These are phyloP conservation scores for Piliocolobus tephrosceles DNA, from an alignment of 2,113 vertebrate species.

Conservation along the genomic window DNA sequence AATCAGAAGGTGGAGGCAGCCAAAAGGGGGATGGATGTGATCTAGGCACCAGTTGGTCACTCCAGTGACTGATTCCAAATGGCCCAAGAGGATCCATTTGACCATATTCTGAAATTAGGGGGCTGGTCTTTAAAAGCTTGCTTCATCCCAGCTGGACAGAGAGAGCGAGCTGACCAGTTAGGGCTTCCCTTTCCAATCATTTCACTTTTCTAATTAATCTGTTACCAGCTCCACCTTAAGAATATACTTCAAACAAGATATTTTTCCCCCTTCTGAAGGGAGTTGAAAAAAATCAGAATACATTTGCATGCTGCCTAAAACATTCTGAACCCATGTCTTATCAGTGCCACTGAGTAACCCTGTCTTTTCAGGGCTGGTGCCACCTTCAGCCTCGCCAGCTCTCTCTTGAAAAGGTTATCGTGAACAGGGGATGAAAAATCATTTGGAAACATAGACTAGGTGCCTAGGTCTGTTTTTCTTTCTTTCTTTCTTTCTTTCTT, in stretches of 20 bases:
- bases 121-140: neutral
- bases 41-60: accelerated
- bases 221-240: neutral
- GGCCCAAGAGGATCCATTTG: too few species aligned
- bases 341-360: neutral
- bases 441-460: neutral
- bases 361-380: neutral
- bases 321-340: neutral
- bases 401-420: constrained; percentile 45
- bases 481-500: too few species aligned
- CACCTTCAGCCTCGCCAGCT: neutral
- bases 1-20: neutral
- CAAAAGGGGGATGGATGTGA: neutral
- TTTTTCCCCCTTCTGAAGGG: neutral
- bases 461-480: neutral
- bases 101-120: neutral
- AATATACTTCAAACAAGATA: constrained; percentile 19
- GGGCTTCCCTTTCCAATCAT: neutral
- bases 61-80: neutral
- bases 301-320: constrained; percentile 49
- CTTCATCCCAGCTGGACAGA: neutral
- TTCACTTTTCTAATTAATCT: constrained; percentile 23
- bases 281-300: constrained; percentile 31
- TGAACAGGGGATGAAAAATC: neutral
- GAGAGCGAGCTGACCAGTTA: neutral